Evolutionary conservation across 2,888 invertebrate species (phyloP).

Genomic region (Cynaeus angustus): DNA sequence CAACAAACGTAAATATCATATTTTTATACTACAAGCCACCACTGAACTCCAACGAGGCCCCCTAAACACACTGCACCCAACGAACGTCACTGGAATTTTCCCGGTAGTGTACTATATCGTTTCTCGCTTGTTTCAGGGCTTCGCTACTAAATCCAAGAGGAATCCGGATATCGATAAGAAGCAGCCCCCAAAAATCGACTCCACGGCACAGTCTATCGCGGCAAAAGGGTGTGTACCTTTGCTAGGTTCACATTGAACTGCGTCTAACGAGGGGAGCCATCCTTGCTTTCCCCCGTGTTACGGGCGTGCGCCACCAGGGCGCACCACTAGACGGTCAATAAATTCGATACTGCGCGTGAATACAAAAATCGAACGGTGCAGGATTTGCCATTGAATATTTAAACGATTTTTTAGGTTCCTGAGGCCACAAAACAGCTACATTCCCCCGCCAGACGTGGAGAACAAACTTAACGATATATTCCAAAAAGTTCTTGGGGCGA

Average conservation of each 20-base stretch:
- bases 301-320: conserved; percentile 58
- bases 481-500: conserved; percentile 72
- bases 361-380: conserved; percentile 55
- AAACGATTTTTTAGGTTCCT: conserved; percentile 77
- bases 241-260: conserved; percentile 58
- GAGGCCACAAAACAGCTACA: conserved; percentile 83
- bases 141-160: conserved; percentile 70
- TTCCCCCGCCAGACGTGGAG: conserved; percentile 80
- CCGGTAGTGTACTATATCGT: neutral
- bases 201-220: conserved; percentile 78
- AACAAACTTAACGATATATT: conserved; percentile 78
- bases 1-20: conserved; percentile 71
- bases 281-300: conserved; percentile 63
- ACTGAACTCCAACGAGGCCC: neutral
- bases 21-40: neutral
- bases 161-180: conserved; percentile 68
- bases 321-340: conserved; percentile 69
- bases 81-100: conserved; percentile 7
- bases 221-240: conserved; percentile 79
- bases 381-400: conserved; percentile 49
- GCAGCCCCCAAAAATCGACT: conserved; percentile 71
- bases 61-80: conserved; percentile 14
- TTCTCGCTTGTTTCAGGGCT: conserved; percentile 61
- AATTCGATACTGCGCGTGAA: conserved; percentile 69
- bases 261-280: conserved; percentile 66